These are phyloP conservation scores for Australoheros facetus DNA, from an alignment of 2,797 vertebrate genomes.

Conservation along the genomic window DNA sequence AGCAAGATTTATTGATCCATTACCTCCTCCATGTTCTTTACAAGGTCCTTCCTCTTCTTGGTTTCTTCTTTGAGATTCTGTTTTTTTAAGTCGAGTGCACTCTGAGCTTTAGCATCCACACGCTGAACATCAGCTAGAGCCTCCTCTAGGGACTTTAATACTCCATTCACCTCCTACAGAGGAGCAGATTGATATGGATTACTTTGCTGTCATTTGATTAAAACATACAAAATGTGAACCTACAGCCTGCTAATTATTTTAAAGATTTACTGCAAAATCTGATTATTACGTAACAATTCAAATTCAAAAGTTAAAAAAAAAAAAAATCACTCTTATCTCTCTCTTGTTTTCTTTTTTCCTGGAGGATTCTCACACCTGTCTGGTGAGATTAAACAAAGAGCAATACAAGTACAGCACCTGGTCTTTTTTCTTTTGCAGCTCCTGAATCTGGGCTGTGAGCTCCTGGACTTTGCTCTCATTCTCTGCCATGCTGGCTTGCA, in stretches of 20 bases:
- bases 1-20: fast-evolving
- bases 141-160: constrained; percentile 84
- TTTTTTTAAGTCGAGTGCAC: constrained; percentile 90
- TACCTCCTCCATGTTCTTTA: constrained; percentile 91
- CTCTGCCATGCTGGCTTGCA: constrained; percentile 82
- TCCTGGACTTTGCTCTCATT: constrained; percentile 83
- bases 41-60: constrained; percentile 85
- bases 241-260: neutral
- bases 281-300: neutral
- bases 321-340: neutral
- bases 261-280: neutral
- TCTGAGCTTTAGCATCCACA: constrained; percentile 87
- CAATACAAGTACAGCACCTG: constrained; percentile 74
- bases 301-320: neutral
- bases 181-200: neutral
- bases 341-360: too few relatives aligned
- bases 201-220: neutral
- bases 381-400: too few relatives aligned
- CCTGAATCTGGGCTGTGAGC: constrained; percentile 84
- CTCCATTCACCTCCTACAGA: constrained; percentile 83
- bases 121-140: constrained; percentile 86
- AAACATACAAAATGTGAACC: neutral
- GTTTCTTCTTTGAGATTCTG: constrained; percentile 89
- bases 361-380: too few relatives aligned
- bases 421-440: constrained; percentile 87